Base-by-base conservation (phyloP, 2,888 invertebrate species). In the Phanerotoma sp. region DNA sequence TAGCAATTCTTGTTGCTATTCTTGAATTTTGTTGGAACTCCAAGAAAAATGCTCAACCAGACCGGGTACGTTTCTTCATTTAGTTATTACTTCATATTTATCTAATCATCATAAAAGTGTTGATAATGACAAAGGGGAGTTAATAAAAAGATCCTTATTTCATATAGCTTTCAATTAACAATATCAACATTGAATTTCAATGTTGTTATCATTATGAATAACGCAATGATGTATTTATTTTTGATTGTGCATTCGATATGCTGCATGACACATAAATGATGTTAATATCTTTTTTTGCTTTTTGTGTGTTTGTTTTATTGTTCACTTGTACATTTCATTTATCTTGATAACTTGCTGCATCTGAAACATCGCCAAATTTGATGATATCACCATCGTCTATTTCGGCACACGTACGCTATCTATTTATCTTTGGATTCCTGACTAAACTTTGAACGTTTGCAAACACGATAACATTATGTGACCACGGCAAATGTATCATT, bases 1-100 rank as follows among this genome's bases (percentile, higher is more conserved):
- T 96, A 22, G 94, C 96, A 1, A 90, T 96, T 57, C 82, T 96
- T 50, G 93, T 96, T 4, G 96, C 96, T 7, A 91, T 97, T 56
- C 79, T 95, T 66, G 96, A 97, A 74, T 96, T 97, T 76, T 93
- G 93, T 69, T 94, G 93, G 91, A 93, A 95, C 75, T 92, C 93
- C 0, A 90, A 87, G 78, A 93, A 91, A 76, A 91, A 91, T 70
- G 87, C 91, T 1, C 87, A 89, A 72, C 88, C 89, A 13, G 91
- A 91, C 58, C 77, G 81, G 79, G 84, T 83, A 76, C 79, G 80
- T 67, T 52, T 33, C 7, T 18, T 38, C 11, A 10, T 38, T 38
- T 18, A 9, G 20, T 18, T 38, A 38, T 20, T 38, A 18, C 18
- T 20, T n/a, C n/a, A n/a, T n/a, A n/a, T 25, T 25, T 25, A 25